Evolutionary conservation across 2,888 invertebrate genomes (phyloP).

Genomic region (Aspidiotus rigidus): DNA sequence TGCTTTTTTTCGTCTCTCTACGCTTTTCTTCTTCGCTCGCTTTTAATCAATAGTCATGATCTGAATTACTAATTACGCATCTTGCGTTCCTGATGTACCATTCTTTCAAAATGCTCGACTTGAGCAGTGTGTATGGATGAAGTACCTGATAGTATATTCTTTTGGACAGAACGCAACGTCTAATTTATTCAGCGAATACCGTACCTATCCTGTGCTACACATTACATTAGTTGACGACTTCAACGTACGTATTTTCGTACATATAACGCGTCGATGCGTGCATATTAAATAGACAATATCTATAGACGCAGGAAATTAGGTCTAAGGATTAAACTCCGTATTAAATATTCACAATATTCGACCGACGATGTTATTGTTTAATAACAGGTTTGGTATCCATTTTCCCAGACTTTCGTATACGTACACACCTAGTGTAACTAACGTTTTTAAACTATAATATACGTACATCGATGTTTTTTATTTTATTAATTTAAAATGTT

Average conservation of each 20-base stretch:
- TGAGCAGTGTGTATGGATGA: background rate
- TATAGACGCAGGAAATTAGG: slow-evolving; percentile 26
- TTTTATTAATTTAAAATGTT: no score
- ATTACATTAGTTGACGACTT: background rate
- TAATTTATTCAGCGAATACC: slow-evolving; percentile 26
- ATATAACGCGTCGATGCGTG: slow-evolving; percentile 23
- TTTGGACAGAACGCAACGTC: slow-evolving; percentile 13
- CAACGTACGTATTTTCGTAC: slow-evolving; percentile 3
- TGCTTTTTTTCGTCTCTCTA: slow-evolving; percentile 5
- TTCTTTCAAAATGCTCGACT: slow-evolving; percentile 12
- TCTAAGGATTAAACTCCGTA: slow-evolving; percentile 23
- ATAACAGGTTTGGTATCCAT: background rate
- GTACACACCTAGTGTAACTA: no score
- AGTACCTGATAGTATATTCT: slow-evolving; percentile 6
- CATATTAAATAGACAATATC: slow-evolving; percentile 30
- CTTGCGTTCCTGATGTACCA: slow-evolving; percentile 15
- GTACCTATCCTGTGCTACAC: slow-evolving; percentile 2
- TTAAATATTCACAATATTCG: slow-evolving; percentile 32
- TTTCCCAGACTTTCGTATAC: no score
- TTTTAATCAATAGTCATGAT: slow-evolving; percentile 33
- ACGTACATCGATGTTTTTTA: no score
- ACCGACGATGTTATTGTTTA: background rate
- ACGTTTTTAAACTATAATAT: no score
- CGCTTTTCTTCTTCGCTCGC: slow-evolving; percentile 18
- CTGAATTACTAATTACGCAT: slow-evolving; percentile 30